phyloP scores from a whole-genome alignment of 2,888 invertebrate species.

The Nectonema munidae region DNA sequence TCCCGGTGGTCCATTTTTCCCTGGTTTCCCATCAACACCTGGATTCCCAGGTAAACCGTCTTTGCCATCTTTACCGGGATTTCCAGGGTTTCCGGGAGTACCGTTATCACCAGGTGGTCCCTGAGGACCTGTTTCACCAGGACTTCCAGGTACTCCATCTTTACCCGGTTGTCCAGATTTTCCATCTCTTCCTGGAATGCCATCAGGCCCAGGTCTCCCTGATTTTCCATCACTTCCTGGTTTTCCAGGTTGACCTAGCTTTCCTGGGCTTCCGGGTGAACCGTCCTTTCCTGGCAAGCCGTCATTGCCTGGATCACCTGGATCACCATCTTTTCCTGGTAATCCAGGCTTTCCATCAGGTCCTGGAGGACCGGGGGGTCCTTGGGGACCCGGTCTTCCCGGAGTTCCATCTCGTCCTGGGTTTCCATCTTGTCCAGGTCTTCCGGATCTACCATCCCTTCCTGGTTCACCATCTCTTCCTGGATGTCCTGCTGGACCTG shows the following conservation, averaged over 20 bases:
- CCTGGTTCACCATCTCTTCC: slow-evolving; percentile 9
- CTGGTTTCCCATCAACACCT: not conserved
- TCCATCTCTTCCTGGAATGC: not conserved
- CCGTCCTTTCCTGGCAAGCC: slow-evolving; percentile 7
- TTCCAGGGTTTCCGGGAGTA: slow-evolving; percentile 6
- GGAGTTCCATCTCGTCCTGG: slow-evolving; percentile 11
- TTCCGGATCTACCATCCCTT: slow-evolving; percentile 8
- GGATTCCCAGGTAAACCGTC: slow-evolving; percentile 9
- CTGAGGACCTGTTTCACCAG: slow-evolving; percentile 6
- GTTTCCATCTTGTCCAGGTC: slow-evolving; percentile 8
- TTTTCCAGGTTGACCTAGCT: not conserved
- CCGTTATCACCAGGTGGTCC: slow-evolving; percentile 7
- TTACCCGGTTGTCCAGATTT: slow-evolving; percentile 2
- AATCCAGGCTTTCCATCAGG: slow-evolving; percentile 7
- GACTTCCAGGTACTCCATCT: not conserved
- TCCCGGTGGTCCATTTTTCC: slow-evolving; percentile 7
- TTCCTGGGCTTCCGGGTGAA: slow-evolving; percentile 1
- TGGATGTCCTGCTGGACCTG: slow-evolving; percentile 1
- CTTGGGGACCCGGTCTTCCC: slow-evolving; percentile 10
- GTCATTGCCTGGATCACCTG: slow-evolving; percentile 9
- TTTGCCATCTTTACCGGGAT: not conserved
- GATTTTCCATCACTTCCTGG: slow-evolving; percentile 6
- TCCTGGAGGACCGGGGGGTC: slow-evolving; percentile 5
- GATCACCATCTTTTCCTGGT: slow-evolving; percentile 7
- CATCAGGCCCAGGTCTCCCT: not conserved